These are phyloP conservation scores for Calliphora vomitoria DNA, from an alignment of 2,888 invertebrate genomes.

Conservation along the genomic window DNA sequence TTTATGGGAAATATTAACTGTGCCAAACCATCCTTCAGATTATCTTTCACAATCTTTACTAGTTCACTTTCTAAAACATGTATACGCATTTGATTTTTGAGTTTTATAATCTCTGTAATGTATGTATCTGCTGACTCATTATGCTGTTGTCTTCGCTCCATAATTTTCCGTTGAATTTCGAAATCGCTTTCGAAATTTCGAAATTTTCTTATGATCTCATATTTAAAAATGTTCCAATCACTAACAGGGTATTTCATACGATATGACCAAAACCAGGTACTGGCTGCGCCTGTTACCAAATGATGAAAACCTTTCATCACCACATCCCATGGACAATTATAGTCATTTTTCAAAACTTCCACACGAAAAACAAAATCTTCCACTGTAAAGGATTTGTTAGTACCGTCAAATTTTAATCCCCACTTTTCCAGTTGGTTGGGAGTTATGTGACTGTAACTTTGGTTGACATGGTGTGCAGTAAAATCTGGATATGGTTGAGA, in stretches of 20 bases:
- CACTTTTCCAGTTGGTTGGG: background rate
- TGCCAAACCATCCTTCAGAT: background rate
- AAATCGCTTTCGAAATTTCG: background rate
- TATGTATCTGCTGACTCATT: too few species aligned
- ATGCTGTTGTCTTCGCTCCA: too few species aligned
- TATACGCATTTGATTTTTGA: background rate
- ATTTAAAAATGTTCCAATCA: constrained; percentile 30
- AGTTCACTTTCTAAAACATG: background rate
- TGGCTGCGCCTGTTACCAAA: constrained; percentile 23
- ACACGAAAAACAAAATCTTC: too few species aligned
- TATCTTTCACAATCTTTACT: background rate
- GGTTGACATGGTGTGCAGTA: background rate
- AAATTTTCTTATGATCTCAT: constrained; percentile 14
- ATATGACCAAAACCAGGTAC: constrained; percentile 25
- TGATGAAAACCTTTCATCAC: constrained; percentile 46
- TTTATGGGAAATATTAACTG: background rate
- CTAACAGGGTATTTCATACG: constrained; percentile 16
- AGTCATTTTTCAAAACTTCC: constrained; percentile 1
- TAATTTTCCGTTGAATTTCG: too few species aligned
- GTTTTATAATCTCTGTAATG: too few species aligned
- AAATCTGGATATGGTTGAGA: background rate
- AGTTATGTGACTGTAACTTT: background rate
- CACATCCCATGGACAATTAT: constrained; percentile 33
- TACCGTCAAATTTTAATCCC: background rate
- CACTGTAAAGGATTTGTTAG: too few species aligned